Evolutionary conservation across 2,888 invertebrate genomes (phyloP), one percentile per base, ranked within the genome.

Genomic region (Drosophila ezoana): DNA sequence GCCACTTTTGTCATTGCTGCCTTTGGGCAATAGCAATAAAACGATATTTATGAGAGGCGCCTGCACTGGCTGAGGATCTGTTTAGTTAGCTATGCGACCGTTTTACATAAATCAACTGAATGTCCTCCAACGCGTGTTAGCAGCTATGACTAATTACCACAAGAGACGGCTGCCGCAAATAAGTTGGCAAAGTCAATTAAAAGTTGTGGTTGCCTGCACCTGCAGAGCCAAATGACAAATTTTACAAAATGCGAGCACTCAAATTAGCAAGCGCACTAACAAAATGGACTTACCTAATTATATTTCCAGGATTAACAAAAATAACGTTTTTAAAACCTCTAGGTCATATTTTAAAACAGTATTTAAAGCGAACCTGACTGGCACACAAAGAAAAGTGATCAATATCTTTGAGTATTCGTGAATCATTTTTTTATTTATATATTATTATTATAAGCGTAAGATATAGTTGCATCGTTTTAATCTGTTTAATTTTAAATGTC

Each of bases 41-140:
- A 88, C 66, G 32, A 79, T 88, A 83, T 83, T 85, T 83, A 83
- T 75, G 83, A 85, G 68, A 69, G 69, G 70, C 60, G 63, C 38
- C 49, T 43, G 47, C 67, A 40, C 33, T 59, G 43, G 43, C 53
- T 43, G 68, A 38, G 51, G 65, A 59, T 59, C 37, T 58, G 40
- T 66, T 61, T 43, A 43, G 54, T 41, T 57, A 23, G 58, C 38
- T 35, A 28, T 32, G 66, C 48, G 67, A 52, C 49, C 67, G 58
- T 49, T 84, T 84, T 76, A 68, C 81, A 81, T 88, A 87, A 84
- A 88, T 88, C 89, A 83, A 68, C 62, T 56, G 72, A 76, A 88
- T 87, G 67, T 65, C 56, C 63, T 56, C 48, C 58, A 57, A 53
- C 40, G 49, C 61, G 48, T 66, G 57, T 51, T 63, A 59, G 78